Evolutionary conservation across 2,113 vertebrate genomes (phyloP), one percentile per base, ranked within the genome.

Genomic region (Ophiodon elongatus): DNA sequence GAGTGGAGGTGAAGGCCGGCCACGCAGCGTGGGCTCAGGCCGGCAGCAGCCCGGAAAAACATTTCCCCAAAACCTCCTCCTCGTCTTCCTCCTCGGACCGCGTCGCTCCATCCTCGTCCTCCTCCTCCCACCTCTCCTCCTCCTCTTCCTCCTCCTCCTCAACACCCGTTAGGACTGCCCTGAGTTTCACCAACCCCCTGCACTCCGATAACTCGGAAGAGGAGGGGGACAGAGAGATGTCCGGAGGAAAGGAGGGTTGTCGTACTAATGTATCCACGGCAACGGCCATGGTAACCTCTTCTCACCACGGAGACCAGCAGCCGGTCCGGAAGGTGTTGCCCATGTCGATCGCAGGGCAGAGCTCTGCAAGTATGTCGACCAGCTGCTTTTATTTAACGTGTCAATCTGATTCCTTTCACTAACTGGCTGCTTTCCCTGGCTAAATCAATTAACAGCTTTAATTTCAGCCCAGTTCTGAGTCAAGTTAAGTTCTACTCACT

Each of bases 171-270:
- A 94, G 96, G 92, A 95, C 95, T 56, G 97, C 97, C 13, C 96
- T 99, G 67, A 96, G 97, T 93, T 99, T 99, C 92, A 99, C 97
- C 84, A 99, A 99, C 91, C 98, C 98, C 57, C 96, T 99, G 85
- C 98, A 99, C 89, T 97, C 97, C 0, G 97, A 98, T 86, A 96
- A 97, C 92, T 98, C 97, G 0, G 98, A 98, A 27, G 97, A 96
- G 2, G 97, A 99, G 83, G 95, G 91, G 2, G 97, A 97, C 0
- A 95, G 95, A 52, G 95, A 94, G 92, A 84, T 91, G 91, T 64
- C 77, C 0, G 76, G 56, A 2, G 84, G 64, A 13, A 89, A 87
- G 68, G 91, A 91, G 21, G 29, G 73, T 21, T 54, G 37, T 15
- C 73, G 17, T 66, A 95, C 94, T 54, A 96, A 37, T 13, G 88